Conservation (phyloP, 2,797 vertebrate genomes). For the Scleropages formosus region DNA sequence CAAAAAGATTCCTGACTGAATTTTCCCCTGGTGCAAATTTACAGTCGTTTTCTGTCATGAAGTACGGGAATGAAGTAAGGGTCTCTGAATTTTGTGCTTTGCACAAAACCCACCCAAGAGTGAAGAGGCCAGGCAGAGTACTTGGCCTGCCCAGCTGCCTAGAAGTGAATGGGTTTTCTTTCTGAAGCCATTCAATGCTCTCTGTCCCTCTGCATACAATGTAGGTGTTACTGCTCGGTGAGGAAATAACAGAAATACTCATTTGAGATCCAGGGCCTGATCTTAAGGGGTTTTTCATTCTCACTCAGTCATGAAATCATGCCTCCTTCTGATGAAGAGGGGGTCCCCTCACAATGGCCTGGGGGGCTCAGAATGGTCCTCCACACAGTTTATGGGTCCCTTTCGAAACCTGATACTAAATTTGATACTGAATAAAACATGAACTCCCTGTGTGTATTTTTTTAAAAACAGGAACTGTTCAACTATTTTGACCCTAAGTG, state of each 20-base stretch:
- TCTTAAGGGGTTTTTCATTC: constrained; percentile 45
- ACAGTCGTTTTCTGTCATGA: constrained; percentile 45
- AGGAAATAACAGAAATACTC: constrained; percentile 55
- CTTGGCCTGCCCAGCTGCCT: constrained; percentile 69
- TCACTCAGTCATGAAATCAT: constrained; percentile 54
- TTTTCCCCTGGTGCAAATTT: constrained; percentile 16
- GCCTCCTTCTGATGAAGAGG: constrained; percentile 45
- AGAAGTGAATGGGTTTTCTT: constrained; percentile 59
- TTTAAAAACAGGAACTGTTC: constrained; percentile 4
- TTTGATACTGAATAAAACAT: constrained; percentile 55
- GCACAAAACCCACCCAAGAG: constrained; percentile 71
- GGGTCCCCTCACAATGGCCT: constrained; percentile 35
- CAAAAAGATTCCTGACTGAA: background rate
- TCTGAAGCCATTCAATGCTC: constrained; percentile 54
- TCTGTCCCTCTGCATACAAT: constrained; percentile 59
- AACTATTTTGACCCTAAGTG: constrained; percentile 13
- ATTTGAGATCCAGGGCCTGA: constrained; percentile 43
- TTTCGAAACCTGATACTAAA: constrained; percentile 52
- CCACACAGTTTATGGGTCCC: constrained; percentile 54
- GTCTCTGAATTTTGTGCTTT: constrained; percentile 47
- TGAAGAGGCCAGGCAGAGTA: constrained; percentile 64
- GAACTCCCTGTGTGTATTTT: constrained; percentile 32
- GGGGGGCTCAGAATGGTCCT: constrained; percentile 41
- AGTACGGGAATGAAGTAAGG: constrained; percentile 44
- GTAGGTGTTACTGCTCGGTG: constrained; percentile 66